Base-by-base conservation (phyloP, 1,140 invertebrate genomes). In the Drosophila saltans region DNA sequence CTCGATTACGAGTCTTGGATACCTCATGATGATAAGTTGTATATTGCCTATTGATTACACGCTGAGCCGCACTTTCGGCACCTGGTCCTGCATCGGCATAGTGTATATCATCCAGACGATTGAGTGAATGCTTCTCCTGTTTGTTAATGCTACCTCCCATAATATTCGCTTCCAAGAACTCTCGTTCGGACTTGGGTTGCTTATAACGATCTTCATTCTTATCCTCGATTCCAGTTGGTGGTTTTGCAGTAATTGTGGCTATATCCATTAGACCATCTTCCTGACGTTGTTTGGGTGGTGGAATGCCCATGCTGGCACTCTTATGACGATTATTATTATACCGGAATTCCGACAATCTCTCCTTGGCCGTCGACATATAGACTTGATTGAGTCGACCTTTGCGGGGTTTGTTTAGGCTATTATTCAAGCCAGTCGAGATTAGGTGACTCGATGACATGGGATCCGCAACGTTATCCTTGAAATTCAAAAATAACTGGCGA, bases 61-160 rank as follows among this genome's bases (percentile, higher is more conserved):
- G 78, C 66, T 85, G 82, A 2, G 82, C 75, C 55, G 82, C 82
- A 45, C 81, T 85, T 7, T 72, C 64, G 33, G 21, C 0, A 36
- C 55, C 3, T 11, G 61, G 2, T 33, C 3, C 10, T 70, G 9
- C 10, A 9, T 39, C 68, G 3, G 30, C 41, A 28, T 84, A 75
- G 11, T 65, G 52, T 0, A 56, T 21, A 1, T 71, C 62, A 7
- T 84, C 81, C 65, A 81, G 63, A 0, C 81, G 81, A 2, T 1
- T 1, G 7, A 16, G 2, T 10, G 30, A 9, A 39, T 21, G n/a
- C 33, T 6, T 36, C 33, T 36, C 33, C 6, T 36, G 4, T 58
- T 24, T 8, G 4, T 10, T 26, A n/a, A 4, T 36, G 1, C 5
- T 6, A 4, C 36, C 3, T 10, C 36, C 3, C 21, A 40, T 10